Conservation (phyloP, 2,113 vertebrate species). For the Seriola quinqueradiata region DNA sequence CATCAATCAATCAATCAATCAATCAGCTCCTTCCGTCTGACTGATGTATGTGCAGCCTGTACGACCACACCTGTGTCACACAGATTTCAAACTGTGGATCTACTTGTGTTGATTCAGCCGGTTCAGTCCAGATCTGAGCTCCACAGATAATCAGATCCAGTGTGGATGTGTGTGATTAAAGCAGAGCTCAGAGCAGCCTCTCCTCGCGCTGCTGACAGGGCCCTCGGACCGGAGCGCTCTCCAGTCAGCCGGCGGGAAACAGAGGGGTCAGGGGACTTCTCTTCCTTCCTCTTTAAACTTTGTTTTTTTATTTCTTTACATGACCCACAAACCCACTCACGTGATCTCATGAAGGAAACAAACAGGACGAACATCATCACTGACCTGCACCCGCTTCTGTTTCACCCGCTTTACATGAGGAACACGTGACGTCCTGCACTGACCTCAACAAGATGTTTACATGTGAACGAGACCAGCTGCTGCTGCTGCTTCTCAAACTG, state of each 20-base stretch:
- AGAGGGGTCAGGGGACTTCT: not conserved
- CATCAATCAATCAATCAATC: too few species aligned
- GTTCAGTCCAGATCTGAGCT: not conserved
- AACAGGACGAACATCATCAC: too few species aligned
- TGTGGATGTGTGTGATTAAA: conserved; percentile 5
- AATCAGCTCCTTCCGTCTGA: not conserved
- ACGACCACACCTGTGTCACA: not conserved
- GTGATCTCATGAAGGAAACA: too few species aligned
- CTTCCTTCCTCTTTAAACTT: too few species aligned
- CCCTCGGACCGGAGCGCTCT: not conserved
- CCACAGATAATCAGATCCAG: not conserved
- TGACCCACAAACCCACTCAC: too few species aligned
- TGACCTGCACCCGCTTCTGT: too few species aligned
- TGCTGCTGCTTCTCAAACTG: too few species aligned
- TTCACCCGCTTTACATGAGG: too few species aligned
- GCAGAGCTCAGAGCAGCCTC: not conserved
- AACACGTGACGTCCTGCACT: too few species aligned
- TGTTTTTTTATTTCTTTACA: too few species aligned
- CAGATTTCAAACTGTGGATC: not conserved
- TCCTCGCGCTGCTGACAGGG: conserved; percentile 3
- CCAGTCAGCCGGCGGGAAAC: conserved; percentile 17
- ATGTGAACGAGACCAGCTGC: too few species aligned
- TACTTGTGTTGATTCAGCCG: not conserved
- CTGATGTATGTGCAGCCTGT: not conserved
- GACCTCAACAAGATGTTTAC: too few species aligned